Conservation (phyloP, 37 sponge, comb jelly and placozoan species). For the Spongilla lacustris region DNA sequence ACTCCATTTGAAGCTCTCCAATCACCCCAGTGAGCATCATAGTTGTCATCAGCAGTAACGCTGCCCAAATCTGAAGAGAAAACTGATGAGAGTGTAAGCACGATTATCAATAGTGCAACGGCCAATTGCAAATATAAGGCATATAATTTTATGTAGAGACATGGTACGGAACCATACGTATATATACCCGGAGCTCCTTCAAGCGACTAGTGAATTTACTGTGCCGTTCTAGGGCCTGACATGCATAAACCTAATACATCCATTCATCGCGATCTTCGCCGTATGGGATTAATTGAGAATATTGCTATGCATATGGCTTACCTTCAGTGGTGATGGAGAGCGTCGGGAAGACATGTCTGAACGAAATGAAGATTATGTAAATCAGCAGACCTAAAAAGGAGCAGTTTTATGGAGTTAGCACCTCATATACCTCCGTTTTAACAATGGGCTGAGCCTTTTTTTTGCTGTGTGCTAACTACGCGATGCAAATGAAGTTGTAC, state of each 20-base stretch:
- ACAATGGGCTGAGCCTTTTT: neutral
- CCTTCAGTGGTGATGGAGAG: neutral
- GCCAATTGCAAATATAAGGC: too few species aligned
- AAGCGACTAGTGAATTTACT: too few species aligned
- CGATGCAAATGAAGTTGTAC: neutral
- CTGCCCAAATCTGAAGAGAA: neutral
- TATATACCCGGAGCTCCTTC: too few species aligned
- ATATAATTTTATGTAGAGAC: too few species aligned
- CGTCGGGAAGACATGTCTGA: neutral
- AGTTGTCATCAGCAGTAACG: neutral
- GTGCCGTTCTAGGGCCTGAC: neutral
- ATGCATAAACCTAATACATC: neutral
- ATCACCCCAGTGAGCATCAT: neutral
- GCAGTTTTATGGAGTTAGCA: too few species aligned
- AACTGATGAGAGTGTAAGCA: too few species aligned
- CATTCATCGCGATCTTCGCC: too few species aligned
- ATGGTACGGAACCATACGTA: too few species aligned
- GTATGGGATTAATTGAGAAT: too few species aligned
- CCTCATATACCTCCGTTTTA: neutral
- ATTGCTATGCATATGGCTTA: neutral
- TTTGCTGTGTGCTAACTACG: neutral
- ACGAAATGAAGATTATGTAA: neutral
- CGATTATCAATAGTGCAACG: too few species aligned
- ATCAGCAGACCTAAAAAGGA: neutral
- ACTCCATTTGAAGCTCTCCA: slow-evolving; percentile 1